phyloP scores from a whole-genome alignment of 2,888 invertebrate genomes.

The Brachylomia viminalis region DNA sequence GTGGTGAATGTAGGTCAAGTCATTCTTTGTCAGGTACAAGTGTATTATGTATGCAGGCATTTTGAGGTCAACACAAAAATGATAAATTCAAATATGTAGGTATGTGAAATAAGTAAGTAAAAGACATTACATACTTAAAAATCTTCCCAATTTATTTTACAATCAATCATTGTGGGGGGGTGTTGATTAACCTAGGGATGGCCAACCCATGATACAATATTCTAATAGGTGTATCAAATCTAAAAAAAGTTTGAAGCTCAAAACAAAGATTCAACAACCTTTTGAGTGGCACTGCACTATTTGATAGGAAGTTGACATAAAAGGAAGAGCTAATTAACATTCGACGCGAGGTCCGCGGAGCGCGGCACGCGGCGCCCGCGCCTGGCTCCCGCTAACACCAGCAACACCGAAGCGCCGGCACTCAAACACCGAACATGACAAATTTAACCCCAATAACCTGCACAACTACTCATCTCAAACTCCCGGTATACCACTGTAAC shows the following conservation, averaged over 20 bases:
- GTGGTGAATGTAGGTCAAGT: slow-evolving; percentile 76
- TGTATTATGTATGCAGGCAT: slow-evolving; percentile 73
- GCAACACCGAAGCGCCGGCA: slow-evolving; percentile 64
- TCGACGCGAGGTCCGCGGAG: slow-evolving; percentile 81
- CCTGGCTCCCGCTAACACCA: slow-evolving; percentile 69
- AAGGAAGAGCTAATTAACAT: slow-evolving; percentile 89
- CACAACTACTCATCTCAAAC: slow-evolving; percentile 24
- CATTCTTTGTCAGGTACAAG: slow-evolving; percentile 73
- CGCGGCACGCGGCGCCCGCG: slow-evolving; percentile 81
- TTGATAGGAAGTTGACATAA: slow-evolving; percentile 83
- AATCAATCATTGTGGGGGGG: not conserved
- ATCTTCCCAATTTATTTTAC: not conserved
- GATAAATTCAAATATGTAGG: slow-evolving; percentile 41
- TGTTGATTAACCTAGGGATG: not conserved
- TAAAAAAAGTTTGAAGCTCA: slow-evolving; percentile 29
- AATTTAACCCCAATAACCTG: slow-evolving; percentile 43
- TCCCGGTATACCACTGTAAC: slow-evolving; percentile 25
- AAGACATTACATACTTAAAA: not conserved
- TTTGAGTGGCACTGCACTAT: slow-evolving; percentile 67
- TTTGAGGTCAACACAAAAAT: slow-evolving; percentile 73
- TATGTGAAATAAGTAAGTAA: slow-evolving; percentile 19
- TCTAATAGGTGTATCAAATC: slow-evolving; percentile 1
- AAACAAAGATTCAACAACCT: slow-evolving; percentile 59
- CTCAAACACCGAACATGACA: slow-evolving; percentile 59
- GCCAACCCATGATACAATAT: not conserved